Conservation (phyloP, 1,140 invertebrate species). For the Eumaeus atala region DNA sequence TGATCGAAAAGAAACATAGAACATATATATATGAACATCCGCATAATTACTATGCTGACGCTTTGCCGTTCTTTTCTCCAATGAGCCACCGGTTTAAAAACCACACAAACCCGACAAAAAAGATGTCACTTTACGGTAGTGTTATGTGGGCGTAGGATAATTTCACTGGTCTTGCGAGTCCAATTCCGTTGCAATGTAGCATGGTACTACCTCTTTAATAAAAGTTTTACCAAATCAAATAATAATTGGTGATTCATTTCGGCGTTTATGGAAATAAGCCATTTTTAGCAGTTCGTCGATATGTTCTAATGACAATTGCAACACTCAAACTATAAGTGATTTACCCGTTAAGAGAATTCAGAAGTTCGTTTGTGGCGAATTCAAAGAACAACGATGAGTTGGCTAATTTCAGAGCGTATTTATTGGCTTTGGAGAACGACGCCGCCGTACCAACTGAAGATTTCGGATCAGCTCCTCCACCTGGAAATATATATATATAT, state of each 20-base stretch:
- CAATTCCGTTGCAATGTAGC: too few relatives aligned
- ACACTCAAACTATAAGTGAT: slow-evolving; percentile 13
- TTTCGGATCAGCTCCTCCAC: slow-evolving; percentile 86
- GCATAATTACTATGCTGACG: too few relatives aligned
- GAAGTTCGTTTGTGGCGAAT: slow-evolving; percentile 88
- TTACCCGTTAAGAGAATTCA: slow-evolving; percentile 80
- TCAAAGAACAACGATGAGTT: slow-evolving; percentile 93
- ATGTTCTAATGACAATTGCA: not conserved
- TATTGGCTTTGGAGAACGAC: slow-evolving; percentile 91
- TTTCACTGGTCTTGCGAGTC: too few relatives aligned
- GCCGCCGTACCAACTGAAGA: slow-evolving; percentile 90
- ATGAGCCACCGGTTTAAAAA: too few relatives aligned
- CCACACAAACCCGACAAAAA: too few relatives aligned
- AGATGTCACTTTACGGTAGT: too few relatives aligned
- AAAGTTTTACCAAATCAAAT: too few relatives aligned
- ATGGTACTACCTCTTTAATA: too few relatives aligned
- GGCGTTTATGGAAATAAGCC: not conserved
- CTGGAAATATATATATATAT: slow-evolving; percentile 56
- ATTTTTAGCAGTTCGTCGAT: not conserved
- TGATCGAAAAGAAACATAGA: too few relatives aligned
- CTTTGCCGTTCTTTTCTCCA: too few relatives aligned
- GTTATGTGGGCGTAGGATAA: too few relatives aligned
- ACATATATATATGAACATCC: too few relatives aligned
- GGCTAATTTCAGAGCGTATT: slow-evolving; percentile 85
- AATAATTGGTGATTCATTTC: not conserved